phyloP scores from a whole-genome alignment of 2,797 vertebrate genomes.

The Apodemus agrarius region DNA sequence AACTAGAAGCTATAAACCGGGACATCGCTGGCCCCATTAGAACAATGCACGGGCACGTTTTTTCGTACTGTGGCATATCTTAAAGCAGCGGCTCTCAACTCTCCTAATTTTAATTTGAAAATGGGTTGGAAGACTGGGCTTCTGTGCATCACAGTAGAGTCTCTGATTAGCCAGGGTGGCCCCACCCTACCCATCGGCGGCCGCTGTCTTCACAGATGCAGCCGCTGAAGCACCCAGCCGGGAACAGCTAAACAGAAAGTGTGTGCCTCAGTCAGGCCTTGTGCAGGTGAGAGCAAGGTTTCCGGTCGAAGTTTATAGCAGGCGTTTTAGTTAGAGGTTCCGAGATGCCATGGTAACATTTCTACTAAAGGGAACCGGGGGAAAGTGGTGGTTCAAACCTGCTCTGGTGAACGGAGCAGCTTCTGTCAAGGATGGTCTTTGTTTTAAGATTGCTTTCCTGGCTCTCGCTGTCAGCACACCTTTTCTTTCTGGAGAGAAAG shows the following conservation, averaged over 20 bases:
- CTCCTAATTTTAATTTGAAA: neutral
- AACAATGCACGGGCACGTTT: neutral
- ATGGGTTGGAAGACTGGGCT: neutral
- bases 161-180: constrained; percentile 31
- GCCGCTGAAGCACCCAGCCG: constrained; percentile 11
- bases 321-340: neutral
- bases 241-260: neutral
- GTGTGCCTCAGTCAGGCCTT: neutral
- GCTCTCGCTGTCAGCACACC: neutral
- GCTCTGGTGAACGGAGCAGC: neutral
- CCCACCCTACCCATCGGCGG: neutral
- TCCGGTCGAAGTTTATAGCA: neutral
- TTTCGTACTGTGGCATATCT: neutral
- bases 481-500: constrained; percentile 40
- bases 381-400: constrained; percentile 7
- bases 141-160: neutral
- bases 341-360: neutral
- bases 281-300: neutral
- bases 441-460: neutral
- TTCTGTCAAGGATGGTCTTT: neutral
- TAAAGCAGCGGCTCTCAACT: neutral
- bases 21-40: neutral
- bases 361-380: constrained; percentile 29
- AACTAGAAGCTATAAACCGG: neutral
- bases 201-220: constrained; percentile 7